Evolutionary conservation across 1,140 invertebrate species (phyloP).

Genomic region (Panagrolaimus sp.): DNA sequence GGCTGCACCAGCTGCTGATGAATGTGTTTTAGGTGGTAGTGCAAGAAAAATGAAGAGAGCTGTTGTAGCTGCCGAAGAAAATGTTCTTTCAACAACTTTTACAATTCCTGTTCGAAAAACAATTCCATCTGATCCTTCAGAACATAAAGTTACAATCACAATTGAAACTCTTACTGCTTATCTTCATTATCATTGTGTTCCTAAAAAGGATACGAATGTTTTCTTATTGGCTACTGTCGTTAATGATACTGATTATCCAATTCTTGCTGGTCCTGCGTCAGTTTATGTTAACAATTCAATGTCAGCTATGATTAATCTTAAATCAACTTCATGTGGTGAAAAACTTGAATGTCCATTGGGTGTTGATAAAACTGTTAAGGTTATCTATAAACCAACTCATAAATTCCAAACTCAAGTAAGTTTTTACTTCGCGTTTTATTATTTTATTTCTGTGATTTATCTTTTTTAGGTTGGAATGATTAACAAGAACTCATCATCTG

Average conservation of each 20-base stretch:
- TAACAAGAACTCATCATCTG: constrained; percentile 42
- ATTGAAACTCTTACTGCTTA: constrained; percentile 57
- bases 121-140: constrained; percentile 56
- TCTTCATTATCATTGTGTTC: constrained; percentile 59
- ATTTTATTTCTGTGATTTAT: background rate
- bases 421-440: too few species aligned
- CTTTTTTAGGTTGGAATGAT: constrained; percentile 45
- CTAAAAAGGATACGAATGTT: constrained; percentile 56
- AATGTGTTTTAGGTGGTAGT: background rate
- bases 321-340: constrained; percentile 58
- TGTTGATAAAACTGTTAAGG: constrained; percentile 59
- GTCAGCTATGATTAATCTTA: constrained; percentile 34
- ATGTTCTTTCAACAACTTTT: constrained; percentile 48
- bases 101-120: constrained; percentile 54
- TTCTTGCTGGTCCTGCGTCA: constrained; percentile 58
- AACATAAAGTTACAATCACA: constrained; percentile 58
- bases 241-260: constrained; percentile 58
- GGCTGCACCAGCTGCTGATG: background rate
- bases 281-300: constrained; percentile 60
- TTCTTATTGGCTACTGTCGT: constrained; percentile 59
- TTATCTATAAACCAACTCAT: constrained; percentile 59
- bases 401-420: constrained; percentile 46
- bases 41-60: background rate
- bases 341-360: constrained; percentile 60
- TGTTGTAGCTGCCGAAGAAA: constrained; percentile 15